Conservation (phyloP, 2,113 vertebrate species). For the Globicephala melas region DNA sequence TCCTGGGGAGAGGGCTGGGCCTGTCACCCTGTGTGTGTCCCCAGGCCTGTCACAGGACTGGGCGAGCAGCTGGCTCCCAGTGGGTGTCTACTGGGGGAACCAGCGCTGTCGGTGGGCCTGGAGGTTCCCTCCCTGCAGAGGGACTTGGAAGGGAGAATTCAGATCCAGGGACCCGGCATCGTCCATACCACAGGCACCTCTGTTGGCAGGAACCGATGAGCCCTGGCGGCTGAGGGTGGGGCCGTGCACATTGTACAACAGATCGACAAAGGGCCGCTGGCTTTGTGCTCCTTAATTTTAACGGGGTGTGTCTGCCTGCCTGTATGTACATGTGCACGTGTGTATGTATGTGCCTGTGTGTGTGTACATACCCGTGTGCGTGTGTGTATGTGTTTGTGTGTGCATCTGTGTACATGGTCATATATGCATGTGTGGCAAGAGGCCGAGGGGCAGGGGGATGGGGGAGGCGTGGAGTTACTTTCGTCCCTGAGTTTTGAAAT, state of each 20-base stretch:
- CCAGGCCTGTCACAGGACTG: not conserved
- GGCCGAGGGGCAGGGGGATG: not conserved
- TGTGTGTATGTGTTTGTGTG: not conserved
- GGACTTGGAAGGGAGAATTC: not conserved
- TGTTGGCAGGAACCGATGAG: not conserved
- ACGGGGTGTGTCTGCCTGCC: accelerated
- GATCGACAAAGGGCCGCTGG: not conserved
- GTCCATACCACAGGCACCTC: not conserved
- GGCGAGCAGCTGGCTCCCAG: not conserved
- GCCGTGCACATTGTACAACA: not conserved
- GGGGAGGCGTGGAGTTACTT: not conserved
- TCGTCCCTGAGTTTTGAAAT: not conserved
- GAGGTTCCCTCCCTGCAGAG: not conserved
- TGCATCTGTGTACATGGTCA: not conserved
- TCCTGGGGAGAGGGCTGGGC: too few relatives aligned
- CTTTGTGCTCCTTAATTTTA: not conserved
- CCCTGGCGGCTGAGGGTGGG: not conserved
- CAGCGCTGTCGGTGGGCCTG: not conserved
- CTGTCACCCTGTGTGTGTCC: not conserved
- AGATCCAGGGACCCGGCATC: not conserved
- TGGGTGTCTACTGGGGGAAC: not conserved
- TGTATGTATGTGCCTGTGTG: not conserved
- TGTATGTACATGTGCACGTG: not conserved
- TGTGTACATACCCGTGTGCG: not conserved
- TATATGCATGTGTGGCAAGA: not conserved